Percentiles rank a stretch among this genome's conserved stretches.
phyloP scores from a whole-genome alignment of 2,113 vertebrate species.

The Raphicerus campestris region DNA sequence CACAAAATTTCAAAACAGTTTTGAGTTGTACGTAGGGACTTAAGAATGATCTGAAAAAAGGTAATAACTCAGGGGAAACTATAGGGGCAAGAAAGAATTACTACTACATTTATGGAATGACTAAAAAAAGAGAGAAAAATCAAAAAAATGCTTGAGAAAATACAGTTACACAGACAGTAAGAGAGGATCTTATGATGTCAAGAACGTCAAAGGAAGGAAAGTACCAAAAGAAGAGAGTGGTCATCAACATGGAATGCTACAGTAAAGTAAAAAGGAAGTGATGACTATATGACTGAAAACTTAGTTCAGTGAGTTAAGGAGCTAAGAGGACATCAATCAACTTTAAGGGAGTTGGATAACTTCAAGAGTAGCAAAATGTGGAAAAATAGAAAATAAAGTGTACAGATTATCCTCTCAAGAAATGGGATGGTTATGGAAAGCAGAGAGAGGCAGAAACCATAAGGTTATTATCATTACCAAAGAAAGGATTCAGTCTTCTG shows the following conservation, averaged over 20 bases:
- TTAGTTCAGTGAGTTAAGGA: not conserved
- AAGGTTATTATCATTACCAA: not conserved
- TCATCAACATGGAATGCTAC: not conserved
- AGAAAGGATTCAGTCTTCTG: not conserved
- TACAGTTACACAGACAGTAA: not conserved
- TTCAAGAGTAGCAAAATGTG: not conserved
- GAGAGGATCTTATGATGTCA: not conserved
- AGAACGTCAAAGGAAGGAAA: not conserved
- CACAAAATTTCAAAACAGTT: not conserved
- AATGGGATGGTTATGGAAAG: not conserved
- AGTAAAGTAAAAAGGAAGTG: not conserved
- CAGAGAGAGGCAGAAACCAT: not conserved
- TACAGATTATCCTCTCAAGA: not conserved
- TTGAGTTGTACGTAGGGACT: not conserved
- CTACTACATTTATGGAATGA: not conserved
- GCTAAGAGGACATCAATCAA: not conserved
- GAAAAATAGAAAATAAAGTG: not conserved
- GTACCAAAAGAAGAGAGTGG: not conserved
- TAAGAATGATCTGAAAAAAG: not conserved
- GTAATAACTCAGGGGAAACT: not conserved
- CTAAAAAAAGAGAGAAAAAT: not conserved
- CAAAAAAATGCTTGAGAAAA: not conserved
- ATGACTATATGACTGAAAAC: not conserved
- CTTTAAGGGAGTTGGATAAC: not conserved
- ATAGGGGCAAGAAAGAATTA: not conserved